These are phyloP conservation scores for Drosophila anomelani DNA, from an alignment of 2,888 invertebrate species.

Conservation along the genomic window DNA sequence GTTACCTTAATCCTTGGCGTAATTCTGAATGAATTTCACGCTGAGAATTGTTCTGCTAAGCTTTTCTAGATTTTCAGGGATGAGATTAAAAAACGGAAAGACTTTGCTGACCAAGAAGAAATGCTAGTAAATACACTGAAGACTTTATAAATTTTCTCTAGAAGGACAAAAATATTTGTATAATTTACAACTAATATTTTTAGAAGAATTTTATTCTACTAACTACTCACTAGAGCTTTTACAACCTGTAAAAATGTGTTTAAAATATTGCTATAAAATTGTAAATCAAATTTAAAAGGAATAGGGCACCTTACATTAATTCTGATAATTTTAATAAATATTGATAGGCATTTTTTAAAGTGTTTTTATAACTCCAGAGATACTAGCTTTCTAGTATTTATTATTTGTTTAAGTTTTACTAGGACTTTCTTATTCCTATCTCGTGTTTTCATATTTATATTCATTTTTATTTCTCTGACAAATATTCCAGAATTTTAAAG, in stretches of 20 bases:
- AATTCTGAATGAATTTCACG: slow-evolving; percentile 74
- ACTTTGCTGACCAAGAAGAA: not conserved
- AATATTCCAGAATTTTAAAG: not conserved
- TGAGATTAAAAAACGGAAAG: slow-evolving; percentile 1
- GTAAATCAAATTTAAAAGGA: too few relatives aligned
- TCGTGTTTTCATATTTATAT: not conserved
- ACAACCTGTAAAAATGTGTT: too few relatives aligned
- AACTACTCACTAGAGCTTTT: too few relatives aligned
- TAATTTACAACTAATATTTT: not conserved
- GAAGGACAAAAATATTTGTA: not conserved
- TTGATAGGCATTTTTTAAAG: too few relatives aligned
- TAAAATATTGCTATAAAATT: too few relatives aligned
- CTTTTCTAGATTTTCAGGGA: slow-evolving; percentile 4
- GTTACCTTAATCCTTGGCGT: slow-evolving; percentile 75
- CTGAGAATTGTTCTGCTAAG: slow-evolving; percentile 62
- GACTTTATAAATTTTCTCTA: too few relatives aligned
- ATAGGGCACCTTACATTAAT: too few relatives aligned
- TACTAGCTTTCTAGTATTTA: too few relatives aligned
- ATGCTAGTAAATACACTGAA: not conserved
- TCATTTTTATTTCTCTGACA: too few relatives aligned
- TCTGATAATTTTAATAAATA: too few relatives aligned
- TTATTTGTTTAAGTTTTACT: not conserved
- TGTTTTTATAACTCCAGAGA: too few relatives aligned
- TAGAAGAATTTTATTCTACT: too few relatives aligned
- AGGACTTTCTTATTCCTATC: not conserved